Conservation (phyloP, 2,888 invertebrate genomes). For the Apamea anceps region DNA sequence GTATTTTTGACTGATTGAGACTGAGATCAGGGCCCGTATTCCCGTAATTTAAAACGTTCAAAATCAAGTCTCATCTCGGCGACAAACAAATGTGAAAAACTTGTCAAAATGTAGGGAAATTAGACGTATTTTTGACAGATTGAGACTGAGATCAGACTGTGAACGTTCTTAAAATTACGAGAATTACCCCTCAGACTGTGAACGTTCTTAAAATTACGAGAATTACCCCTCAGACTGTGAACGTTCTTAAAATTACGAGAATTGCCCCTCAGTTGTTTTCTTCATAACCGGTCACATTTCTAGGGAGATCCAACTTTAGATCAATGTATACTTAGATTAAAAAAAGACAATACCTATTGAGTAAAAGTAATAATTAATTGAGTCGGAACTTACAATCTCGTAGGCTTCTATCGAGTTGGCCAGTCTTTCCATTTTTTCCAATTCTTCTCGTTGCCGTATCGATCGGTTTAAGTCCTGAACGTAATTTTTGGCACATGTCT, state of each 20-base stretch:
- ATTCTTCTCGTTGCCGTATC: constrained; percentile 82
- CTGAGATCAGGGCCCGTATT: too few relatives aligned
- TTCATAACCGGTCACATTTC: not conserved
- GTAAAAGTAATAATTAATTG: not conserved
- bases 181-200: not conserved
- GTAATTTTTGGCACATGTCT: constrained; percentile 73
- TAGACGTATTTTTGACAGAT: too few relatives aligned
- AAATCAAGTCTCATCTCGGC: too few relatives aligned
- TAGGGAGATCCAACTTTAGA: too few relatives aligned
- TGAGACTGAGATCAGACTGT: too few relatives aligned
- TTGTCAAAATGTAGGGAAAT: too few relatives aligned
- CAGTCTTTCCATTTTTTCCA: constrained; percentile 74
- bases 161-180: too few relatives aligned
- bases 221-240: not conserved
- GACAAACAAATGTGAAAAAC: too few relatives aligned
- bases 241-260: too few relatives aligned
- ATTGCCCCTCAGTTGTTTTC: not conserved
- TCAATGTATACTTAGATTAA: not conserved
- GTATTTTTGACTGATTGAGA: too few relatives aligned
- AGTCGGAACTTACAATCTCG: constrained; percentile 91
- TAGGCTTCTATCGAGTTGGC: constrained; percentile 76
- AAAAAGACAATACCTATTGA: not conserved
- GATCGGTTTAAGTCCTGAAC: constrained; percentile 80
- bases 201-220: too few relatives aligned
- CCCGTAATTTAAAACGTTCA: too few relatives aligned